A percentile compares a stretch with the other conserved stretches of the same genome.
These are phyloP conservation scores for Rostratula benghalensis DNA, from an alignment of 2,113 vertebrate genomes.

Conservation along the genomic window DNA sequence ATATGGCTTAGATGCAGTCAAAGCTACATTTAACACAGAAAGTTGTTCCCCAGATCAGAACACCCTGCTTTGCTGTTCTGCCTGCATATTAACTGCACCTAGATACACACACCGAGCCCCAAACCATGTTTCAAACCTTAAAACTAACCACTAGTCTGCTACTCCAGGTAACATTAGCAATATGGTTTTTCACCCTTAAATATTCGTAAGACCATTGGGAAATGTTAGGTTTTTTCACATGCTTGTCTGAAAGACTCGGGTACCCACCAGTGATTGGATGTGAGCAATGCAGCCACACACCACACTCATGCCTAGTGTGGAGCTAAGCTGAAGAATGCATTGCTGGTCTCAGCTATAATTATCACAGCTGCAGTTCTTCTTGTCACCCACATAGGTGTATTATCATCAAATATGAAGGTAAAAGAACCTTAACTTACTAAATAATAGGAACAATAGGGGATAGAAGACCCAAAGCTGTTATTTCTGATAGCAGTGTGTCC, in stretches of 20 bases:
- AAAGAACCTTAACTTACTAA: neutral
- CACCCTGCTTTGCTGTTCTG: neutral
- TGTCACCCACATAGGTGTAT: conserved; percentile 24
- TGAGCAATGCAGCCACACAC: conserved; percentile 12
- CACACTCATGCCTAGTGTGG: neutral
- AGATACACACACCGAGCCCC: neutral
- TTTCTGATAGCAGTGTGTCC: neutral
- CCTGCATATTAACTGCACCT: neutral
- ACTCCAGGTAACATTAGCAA: neutral
- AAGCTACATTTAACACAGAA: conserved; percentile 30
- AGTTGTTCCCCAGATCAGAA: neutral
- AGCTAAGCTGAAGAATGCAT: neutral
- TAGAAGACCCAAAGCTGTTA: neutral
- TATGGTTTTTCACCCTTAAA: conserved; percentile 9
- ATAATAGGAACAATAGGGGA: neutral
- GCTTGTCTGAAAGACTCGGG: conserved; percentile 30
- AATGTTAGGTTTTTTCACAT: conserved; percentile 19
- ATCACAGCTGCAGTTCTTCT: neutral
- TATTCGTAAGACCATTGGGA: conserved; percentile 9
- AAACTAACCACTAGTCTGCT: neutral
- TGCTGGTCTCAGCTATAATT: conserved; percentile 20
- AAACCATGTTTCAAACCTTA: neutral
- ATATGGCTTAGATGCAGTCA: conserved; percentile 1
- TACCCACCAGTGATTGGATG: neutral
- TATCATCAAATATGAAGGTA: neutral